Percentiles rank a stretch among this genome's conserved stretches.
These are phyloP conservation scores for Homalodisca vitripennis DNA, from an alignment of 1,140 invertebrate genomes.

Conservation along the genomic window DNA sequence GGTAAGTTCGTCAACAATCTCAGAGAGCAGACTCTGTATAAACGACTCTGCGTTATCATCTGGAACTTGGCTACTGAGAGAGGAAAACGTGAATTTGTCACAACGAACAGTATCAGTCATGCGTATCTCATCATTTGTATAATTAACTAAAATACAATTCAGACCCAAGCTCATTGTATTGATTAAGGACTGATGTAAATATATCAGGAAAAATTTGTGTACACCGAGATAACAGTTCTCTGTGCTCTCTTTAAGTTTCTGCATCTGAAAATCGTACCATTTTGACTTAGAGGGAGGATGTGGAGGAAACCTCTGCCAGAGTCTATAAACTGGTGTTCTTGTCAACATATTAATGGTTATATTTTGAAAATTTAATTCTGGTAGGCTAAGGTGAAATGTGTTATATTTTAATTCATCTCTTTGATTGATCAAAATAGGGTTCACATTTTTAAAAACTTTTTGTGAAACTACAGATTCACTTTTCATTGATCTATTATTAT, in stretches of 20 bases:
- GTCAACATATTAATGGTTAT: not conserved
- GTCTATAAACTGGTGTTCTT: not conserved
- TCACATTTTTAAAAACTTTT: not conserved
- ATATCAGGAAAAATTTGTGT: not conserved
- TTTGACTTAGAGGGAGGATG: not conserved
- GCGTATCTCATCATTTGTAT: too few species aligned
- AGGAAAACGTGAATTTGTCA: too few species aligned
- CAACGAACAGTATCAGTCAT: too few species aligned
- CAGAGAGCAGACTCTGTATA: too few species aligned
- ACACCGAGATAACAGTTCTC: not conserved
- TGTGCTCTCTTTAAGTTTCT: not conserved
- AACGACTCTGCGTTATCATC: too few species aligned
- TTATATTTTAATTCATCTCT: not conserved
- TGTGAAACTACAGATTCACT: not conserved
- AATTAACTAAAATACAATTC: too few species aligned
- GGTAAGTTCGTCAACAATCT: too few species aligned
- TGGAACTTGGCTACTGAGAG: too few species aligned
- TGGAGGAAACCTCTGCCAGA: not conserved
- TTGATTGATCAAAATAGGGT: not conserved
- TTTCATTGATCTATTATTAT: not conserved
- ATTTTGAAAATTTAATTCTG: not conserved
- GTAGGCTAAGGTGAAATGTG: not conserved
- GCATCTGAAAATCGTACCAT: constrained; percentile 1
- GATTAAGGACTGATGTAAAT: not conserved
- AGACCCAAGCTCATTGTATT: too few species aligned